These are phyloP conservation scores for Gadopsis marmoratus DNA, from an alignment of 2,797 vertebrate species.

Conservation along the genomic window DNA sequence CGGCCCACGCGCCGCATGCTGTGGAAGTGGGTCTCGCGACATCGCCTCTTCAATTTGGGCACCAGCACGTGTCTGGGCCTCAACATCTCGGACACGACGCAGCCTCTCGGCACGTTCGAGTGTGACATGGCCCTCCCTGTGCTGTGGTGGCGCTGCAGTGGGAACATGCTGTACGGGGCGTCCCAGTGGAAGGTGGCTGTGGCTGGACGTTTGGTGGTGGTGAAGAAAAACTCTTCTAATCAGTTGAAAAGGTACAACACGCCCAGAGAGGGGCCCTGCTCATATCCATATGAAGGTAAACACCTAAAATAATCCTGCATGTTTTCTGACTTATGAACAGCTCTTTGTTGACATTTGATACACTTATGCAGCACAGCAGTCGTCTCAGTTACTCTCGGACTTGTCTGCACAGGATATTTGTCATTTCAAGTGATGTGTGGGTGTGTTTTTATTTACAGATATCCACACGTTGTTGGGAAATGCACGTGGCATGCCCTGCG, in stretches of 20 bases:
- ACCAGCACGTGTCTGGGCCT: slow-evolving; percentile 90
- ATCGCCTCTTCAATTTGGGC: slow-evolving; percentile 91
- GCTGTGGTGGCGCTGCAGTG: slow-evolving; percentile 89
- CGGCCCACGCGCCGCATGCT: slow-evolving; percentile 86
- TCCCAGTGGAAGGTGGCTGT: slow-evolving; percentile 86
- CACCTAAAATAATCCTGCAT: neutral
- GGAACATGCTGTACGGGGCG: slow-evolving; percentile 83
- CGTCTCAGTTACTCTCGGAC: neutral
- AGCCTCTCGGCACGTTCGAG: slow-evolving; percentile 86
- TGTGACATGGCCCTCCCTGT: slow-evolving; percentile 85
- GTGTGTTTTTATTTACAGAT: slow-evolving; percentile 80
- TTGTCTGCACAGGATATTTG: neutral
- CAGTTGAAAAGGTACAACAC: slow-evolving; percentile 89
- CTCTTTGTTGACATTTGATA: neutral
- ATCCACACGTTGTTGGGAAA: slow-evolving; percentile 92
- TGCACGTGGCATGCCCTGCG: slow-evolving; percentile 89
- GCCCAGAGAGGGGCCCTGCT: slow-evolving; percentile 87
- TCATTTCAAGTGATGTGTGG: neutral
- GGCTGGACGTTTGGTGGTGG: slow-evolving; percentile 81
- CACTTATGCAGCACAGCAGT: neutral
- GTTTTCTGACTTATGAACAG: neutral
- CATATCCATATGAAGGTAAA: slow-evolving; percentile 91
- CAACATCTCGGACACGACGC: slow-evolving; percentile 80
- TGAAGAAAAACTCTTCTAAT: slow-evolving; percentile 77
- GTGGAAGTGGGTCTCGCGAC: slow-evolving; percentile 96